Conservation (phyloP, 2,113 vertebrate genomes). For the Brienomyrus longianalis region DNA sequence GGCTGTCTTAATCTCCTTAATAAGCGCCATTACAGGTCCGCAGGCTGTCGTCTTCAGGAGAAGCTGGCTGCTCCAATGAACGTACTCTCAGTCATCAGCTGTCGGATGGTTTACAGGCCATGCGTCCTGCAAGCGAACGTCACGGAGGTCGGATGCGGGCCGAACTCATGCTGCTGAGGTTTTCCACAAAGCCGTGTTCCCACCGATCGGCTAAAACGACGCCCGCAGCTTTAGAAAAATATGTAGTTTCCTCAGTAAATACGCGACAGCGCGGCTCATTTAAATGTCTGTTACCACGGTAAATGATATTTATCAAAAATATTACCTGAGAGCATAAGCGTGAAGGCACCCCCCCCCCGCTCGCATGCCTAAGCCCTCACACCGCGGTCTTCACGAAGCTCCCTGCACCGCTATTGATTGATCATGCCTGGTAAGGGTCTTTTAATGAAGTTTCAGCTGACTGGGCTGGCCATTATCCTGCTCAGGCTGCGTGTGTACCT, state of each 20-base stretch:
- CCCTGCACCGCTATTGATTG: slow-evolving; percentile 39
- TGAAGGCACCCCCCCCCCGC: not conserved
- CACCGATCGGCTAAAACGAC: not conserved
- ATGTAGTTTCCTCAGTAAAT: not conserved
- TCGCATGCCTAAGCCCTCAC: not conserved
- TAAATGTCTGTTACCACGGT: not conserved
- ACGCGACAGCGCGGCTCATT: not conserved
- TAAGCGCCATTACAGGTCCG: not conserved
- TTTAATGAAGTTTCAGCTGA: slow-evolving; percentile 63
- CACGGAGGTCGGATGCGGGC: not conserved
- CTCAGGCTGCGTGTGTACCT: slow-evolving; percentile 19
- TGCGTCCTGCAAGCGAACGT: not conserved
- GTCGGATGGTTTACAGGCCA: not conserved
- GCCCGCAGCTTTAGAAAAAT: not conserved
- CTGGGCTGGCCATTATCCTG: slow-evolving; percentile 37
- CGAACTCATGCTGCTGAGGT: not conserved
- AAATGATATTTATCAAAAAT: slow-evolving; percentile 4
- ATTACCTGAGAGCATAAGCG: not conserved
- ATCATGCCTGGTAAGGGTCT: slow-evolving; percentile 40
- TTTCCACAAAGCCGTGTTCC: not conserved
- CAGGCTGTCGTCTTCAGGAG: not conserved
- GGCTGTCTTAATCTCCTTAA: not conserved
- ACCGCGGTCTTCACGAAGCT: slow-evolving; percentile 12
- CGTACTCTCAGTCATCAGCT: not conserved
- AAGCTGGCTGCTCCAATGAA: not conserved